Evolutionary conservation across 2,888 invertebrate genomes (phyloP), one percentile per base, ranked within the genome.

Genomic region (Zaprionus lineosus): DNA sequence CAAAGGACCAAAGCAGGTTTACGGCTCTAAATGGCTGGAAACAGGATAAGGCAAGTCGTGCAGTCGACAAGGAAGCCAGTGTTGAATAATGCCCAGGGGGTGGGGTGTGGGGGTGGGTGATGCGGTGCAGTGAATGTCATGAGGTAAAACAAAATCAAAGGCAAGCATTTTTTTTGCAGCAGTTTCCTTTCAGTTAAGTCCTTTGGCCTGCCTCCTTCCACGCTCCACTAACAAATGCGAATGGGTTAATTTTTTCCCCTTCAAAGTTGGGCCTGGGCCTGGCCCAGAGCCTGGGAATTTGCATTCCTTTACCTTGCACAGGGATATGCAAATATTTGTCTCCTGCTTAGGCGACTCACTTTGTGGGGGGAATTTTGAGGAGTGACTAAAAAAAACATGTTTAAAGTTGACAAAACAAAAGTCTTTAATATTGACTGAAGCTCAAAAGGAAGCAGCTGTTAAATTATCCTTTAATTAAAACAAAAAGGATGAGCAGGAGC

Each of bases 1-100:
- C 19, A 19, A 57, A 58, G 66, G 64, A 47, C 28, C 26, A 12
- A 9, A 28, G 28, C 21, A 15, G 29, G 47, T 47, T 36, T 31
- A 40, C 36, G 12, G 11, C 47, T 37, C 8, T 39, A 52, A 47
- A 21, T 40, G 41, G 50, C 60, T 56, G 59, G 21, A 47, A 60
- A 65, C 74, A 58, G 83, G 75, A 78, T 78, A 82, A 82, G 83
- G 60, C 67, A 55, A 74, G 67, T 74, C 79, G 79, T 76, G 71
- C 61, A 59, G 58, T 50, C 73, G 63, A 63, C 50, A 51, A 64
- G 60, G 81, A 82, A 81, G n/a, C n/a, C n/a, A n/a, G n/a, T n/a
- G n/a, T 77, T 77, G 66, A 81, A 18, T 7, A 7, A 26, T 15
- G 7, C 43, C 8, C 34, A 12, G 21, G 26, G 4, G 3, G 28